Conservation (phyloP, 2,797 vertebrate genomes). For the Brachymystax lenok region DNA sequence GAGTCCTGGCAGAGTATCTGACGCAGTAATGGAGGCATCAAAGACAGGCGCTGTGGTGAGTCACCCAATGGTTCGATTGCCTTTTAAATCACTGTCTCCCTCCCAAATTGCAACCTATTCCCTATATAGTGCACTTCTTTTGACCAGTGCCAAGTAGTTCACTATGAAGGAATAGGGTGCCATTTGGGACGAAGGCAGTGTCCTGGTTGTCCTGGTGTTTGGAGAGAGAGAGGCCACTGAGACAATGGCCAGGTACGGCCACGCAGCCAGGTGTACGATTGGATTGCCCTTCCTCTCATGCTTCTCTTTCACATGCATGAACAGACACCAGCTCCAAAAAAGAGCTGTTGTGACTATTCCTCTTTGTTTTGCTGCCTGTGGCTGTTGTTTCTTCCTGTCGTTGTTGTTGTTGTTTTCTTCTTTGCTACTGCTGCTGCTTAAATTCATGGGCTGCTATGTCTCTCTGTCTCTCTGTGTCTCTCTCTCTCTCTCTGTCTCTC, state of each 20-base stretch:
- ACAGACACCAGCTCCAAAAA: slow-evolving; percentile 51
- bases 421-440: neutral
- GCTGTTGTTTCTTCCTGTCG: neutral
- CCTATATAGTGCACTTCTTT: neutral
- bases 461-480: neutral
- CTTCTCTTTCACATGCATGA: slow-evolving; percentile 63
- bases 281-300: slow-evolving; percentile 29
- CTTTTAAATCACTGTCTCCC: slow-evolving; percentile 49
- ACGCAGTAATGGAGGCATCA: slow-evolving; percentile 84
- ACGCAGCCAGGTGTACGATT: slow-evolving; percentile 48
- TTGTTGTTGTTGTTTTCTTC: slow-evolving; percentile 39
- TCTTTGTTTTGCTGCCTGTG: slow-evolving; percentile 45
- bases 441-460: neutral
- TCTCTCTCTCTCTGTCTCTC: neutral
- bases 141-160: neutral
- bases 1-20: slow-evolving; percentile 84
- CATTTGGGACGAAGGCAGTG: neutral
- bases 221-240: neutral
- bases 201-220: neutral
- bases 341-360: slow-evolving; percentile 58
- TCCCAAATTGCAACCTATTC: neutral
- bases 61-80: slow-evolving; percentile 55
- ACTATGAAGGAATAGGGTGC: neutral
- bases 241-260: slow-evolving; percentile 24
- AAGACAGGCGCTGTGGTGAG: slow-evolving; percentile 84